These are phyloP conservation scores for Oxyura jamaicensis DNA, from an alignment of 2,113 vertebrate genomes.

Conservation along the genomic window DNA sequence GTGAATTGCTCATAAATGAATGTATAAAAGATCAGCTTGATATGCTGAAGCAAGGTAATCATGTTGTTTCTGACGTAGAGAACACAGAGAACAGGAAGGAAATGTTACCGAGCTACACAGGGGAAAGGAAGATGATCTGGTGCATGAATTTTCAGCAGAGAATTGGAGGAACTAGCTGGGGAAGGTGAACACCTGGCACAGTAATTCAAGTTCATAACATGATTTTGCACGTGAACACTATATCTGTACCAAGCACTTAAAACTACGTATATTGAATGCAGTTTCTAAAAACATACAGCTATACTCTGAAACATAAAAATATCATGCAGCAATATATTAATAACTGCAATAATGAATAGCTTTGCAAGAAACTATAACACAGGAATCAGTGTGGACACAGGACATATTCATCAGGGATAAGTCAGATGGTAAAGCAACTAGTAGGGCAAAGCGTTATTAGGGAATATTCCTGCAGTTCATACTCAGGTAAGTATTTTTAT, in stretches of 20 bases:
- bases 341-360: background rate
- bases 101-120: background rate
- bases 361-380: background rate
- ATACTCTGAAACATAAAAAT: background rate
- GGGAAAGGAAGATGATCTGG: constrained; percentile 34
- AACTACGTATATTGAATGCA: background rate
- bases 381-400: too few relatives aligned
- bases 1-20: background rate
- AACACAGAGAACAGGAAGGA: constrained; percentile 29
- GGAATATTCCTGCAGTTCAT: background rate
- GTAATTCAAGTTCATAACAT: background rate
- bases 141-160: constrained; percentile 5
- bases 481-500: background rate
- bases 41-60: background rate
- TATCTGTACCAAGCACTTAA: background rate
- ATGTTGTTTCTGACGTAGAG: background rate
- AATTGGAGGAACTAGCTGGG: constrained; percentile 55
- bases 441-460: background rate
- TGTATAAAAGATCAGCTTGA: background rate
- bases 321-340: background rate
- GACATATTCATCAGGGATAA: too few relatives aligned
- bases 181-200: constrained; percentile 38
- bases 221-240: background rate
- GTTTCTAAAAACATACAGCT: background rate
- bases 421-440: background rate